Evolutionary conservation across 2,888 invertebrate genomes (phyloP).

Genomic region (Onchidella celtica): DNA sequence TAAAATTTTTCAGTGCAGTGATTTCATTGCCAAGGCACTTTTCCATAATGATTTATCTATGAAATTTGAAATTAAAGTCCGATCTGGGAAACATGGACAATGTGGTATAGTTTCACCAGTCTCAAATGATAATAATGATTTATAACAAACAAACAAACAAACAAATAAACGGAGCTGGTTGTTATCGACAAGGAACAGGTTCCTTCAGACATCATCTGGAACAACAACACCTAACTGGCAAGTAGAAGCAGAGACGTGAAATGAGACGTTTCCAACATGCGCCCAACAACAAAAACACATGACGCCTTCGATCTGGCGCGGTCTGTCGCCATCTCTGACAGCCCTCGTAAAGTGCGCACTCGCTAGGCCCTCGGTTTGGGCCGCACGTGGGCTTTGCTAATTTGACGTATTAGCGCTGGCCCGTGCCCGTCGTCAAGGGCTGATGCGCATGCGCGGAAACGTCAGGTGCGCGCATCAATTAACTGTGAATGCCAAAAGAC

Average conservation of each 20-base stretch:
- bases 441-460: constrained; percentile 32
- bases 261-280: constrained; percentile 15
- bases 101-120: too few relatives aligned
- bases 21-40: too few relatives aligned
- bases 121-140: too few relatives aligned
- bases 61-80: too few relatives aligned
- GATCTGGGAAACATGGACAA: too few relatives aligned
- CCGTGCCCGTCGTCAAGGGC: constrained; percentile 33
- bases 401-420: constrained; percentile 44
- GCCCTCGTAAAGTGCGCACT: not conserved
- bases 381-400: constrained; percentile 35
- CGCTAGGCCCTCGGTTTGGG: not conserved
- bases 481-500: not conserved
- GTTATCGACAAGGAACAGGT: not conserved
- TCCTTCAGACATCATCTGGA: not conserved
- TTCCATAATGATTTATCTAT: too few relatives aligned
- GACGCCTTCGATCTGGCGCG: constrained; percentile 24
- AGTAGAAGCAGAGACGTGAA: not conserved
- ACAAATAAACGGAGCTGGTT: not conserved
- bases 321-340: constrained; percentile 33
- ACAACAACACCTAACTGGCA: not conserved
- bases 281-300: constrained; percentile 24
- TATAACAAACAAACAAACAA: too few relatives aligned
- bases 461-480: constrained; percentile 43
- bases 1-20: not conserved